Evolutionary conservation across 2,888 invertebrate species (phyloP).

Genomic region (Dioctria linearis): DNA sequence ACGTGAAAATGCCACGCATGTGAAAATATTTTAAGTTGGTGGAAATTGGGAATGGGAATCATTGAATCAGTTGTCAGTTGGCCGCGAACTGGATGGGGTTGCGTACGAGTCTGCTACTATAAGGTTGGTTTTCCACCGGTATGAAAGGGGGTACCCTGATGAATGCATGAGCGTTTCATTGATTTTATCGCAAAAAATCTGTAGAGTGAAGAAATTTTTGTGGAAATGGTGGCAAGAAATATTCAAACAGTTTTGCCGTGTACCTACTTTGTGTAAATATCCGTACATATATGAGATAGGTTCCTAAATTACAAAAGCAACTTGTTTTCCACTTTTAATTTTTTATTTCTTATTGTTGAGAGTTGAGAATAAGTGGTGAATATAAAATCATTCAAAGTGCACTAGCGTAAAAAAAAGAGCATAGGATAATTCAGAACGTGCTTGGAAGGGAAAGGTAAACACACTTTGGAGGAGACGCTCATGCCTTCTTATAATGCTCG

Average conservation of each 20-base stretch:
- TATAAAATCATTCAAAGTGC: background rate
- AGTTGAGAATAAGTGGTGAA: background rate
- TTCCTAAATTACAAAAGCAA: too few relatives aligned
- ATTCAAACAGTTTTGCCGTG: background rate
- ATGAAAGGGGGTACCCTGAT: conserved; percentile 21
- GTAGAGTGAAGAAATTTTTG: conserved; percentile 29
- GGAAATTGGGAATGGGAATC: background rate
- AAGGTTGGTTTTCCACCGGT: conserved; percentile 14
- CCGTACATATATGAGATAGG: background rate
- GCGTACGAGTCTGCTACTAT: background rate
- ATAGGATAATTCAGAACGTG: conserved; percentile 10
- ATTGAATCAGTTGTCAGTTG: conserved; percentile 33
- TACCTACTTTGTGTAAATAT: background rate
- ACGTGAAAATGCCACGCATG: conserved; percentile 29
- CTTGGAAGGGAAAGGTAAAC: conserved; percentile 31
- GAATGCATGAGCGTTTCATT: conserved; percentile 37
- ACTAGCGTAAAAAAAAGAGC: conserved; percentile 6
- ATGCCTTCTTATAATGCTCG: background rate
- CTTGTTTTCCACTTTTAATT: background rate
- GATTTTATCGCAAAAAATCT: conserved; percentile 19
- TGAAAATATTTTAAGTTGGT: conserved; percentile 32
- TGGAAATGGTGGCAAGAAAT: background rate
- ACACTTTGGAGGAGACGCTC: conserved; percentile 8
- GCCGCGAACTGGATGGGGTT: conserved; percentile 35
- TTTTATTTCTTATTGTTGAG: too few relatives aligned